These are phyloP conservation scores for Drosophila monieri DNA, from an alignment of 2,888 invertebrate genomes.

Conservation along the genomic window DNA sequence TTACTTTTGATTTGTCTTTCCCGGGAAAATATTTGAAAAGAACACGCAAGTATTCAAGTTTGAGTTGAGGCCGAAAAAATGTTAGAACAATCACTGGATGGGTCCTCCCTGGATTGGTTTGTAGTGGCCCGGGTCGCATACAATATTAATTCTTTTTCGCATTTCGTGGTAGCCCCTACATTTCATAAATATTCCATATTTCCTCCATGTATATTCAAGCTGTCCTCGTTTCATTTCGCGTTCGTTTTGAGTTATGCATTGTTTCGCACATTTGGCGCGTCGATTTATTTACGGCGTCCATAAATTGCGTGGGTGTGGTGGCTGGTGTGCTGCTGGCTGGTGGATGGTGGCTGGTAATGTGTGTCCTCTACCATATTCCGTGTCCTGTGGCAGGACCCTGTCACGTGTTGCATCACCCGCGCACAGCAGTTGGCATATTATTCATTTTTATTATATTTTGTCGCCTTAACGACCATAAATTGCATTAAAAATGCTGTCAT, in stretches of 20 bases:
- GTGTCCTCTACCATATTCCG: constrained; percentile 18
- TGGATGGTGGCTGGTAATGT: constrained; percentile 4
- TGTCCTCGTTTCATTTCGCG: constrained; percentile 26
- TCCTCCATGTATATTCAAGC: constrained; percentile 24
- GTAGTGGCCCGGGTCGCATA: constrained; percentile 1
- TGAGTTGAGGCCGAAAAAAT: background rate
- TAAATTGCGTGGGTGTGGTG: constrained; percentile 54
- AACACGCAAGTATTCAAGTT: no score
- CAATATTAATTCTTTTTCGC: background rate
- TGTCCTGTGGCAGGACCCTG: constrained; percentile 62
- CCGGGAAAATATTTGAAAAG: background rate
- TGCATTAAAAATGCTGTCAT: constrained; percentile 77
- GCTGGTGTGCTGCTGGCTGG: background rate
- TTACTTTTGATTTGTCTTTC: constrained; percentile 9
- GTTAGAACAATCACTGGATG: background rate
- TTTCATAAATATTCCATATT: constrained; percentile 50
- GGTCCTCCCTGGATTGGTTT: background rate
- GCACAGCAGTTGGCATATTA: constrained; percentile 70
- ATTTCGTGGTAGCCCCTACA: constrained; percentile 6
- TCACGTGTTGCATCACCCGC: constrained; percentile 70
- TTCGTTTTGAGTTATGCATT: constrained; percentile 70
- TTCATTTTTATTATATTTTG: constrained; percentile 80
- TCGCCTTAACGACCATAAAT: constrained; percentile 80
- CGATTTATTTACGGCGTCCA: constrained; percentile 73
- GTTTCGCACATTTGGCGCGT: constrained; percentile 73